phyloP scores from a whole-genome alignment of 2,797 vertebrate genomes.

The Oreochromis grahami region DNA sequence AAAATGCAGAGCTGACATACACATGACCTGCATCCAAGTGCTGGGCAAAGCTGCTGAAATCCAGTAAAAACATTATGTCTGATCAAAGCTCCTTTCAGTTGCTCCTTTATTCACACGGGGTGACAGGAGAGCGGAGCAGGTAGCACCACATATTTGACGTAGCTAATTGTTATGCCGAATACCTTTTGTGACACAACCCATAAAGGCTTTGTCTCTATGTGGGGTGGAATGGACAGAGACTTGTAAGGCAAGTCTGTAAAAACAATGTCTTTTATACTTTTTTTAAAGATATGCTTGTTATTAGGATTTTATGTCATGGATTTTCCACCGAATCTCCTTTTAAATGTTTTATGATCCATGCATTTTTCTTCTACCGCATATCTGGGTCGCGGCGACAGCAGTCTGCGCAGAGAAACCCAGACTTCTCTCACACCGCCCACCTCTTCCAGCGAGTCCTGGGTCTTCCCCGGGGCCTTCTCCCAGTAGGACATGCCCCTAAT shows the following conservation, averaged over 20 bases:
- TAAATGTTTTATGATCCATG: background rate
- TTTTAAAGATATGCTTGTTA: background rate
- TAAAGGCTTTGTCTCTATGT: background rate
- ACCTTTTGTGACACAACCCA: background rate
- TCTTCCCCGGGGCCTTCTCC: background rate
- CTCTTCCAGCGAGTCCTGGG: background rate
- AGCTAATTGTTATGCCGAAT: background rate
- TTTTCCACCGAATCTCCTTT: rapidly evolving
- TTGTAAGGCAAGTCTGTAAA: background rate
- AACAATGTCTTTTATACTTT: background rate
- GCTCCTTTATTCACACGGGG: background rate
- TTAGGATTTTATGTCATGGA: background rate
- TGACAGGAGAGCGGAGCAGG: background rate
- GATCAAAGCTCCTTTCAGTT: background rate
- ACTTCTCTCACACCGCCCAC: background rate
- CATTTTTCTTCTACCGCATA: background rate
- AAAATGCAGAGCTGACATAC: constrained; percentile 8
- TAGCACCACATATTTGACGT: background rate
- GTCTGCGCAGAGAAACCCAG: no score
- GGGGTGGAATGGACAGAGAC: background rate
- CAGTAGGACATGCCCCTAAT: background rate
- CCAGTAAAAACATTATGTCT: background rate
- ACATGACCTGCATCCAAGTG: background rate
- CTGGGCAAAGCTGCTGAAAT: background rate
- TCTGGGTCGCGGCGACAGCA: background rate